A percentile compares a stretch with the other conserved stretches of the same genome.
Conservation (phyloP, 2,113 vertebrate species). For the Nipponia nippon region DNA sequence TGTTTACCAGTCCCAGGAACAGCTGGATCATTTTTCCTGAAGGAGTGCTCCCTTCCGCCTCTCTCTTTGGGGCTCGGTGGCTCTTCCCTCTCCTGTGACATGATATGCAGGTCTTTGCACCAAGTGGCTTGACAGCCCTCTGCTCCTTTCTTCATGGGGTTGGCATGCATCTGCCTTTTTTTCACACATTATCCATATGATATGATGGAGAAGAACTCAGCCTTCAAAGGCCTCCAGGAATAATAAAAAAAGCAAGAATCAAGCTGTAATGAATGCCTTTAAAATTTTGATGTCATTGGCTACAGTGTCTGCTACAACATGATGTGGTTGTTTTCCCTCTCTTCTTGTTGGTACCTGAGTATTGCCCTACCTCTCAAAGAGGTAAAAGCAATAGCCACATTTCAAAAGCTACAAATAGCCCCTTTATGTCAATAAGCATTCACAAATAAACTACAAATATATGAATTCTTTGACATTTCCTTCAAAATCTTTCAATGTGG, state of each 20-base stretch:
- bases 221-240: background rate
- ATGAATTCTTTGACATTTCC: background rate
- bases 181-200: rapidly evolving
- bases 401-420: background rate
- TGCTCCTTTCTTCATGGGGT: background rate
- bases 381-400: background rate
- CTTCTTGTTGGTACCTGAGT: background rate
- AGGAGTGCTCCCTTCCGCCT: background rate
- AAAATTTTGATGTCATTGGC: background rate
- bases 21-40: background rate
- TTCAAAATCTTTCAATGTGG: background rate
- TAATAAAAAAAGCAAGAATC: background rate
- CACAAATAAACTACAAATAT: background rate
- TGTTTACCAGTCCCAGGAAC: background rate
- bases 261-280: background rate
- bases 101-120: rapidly evolving
- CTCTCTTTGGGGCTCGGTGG: rapidly evolving
- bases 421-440: background rate
- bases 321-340: background rate
- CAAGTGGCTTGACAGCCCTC: background rate
- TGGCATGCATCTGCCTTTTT: background rate
- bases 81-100: background rate
- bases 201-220: background rate
- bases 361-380: background rate
- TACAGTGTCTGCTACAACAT: background rate